phyloP scores from a whole-genome alignment of 2,888 invertebrate species.

The Galerucella calmariensis region DNA sequence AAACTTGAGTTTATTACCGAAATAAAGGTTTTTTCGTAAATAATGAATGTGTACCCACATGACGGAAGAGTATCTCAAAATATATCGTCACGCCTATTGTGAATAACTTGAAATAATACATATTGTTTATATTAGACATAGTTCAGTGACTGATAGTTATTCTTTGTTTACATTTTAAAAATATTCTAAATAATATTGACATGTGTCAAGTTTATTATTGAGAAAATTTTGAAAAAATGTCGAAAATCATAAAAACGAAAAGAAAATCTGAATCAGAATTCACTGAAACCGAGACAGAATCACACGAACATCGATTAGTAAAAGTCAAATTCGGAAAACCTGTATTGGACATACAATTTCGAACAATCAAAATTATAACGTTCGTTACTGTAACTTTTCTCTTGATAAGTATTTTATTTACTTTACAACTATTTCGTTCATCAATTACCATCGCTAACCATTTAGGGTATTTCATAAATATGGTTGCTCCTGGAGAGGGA shows the following conservation, averaged over 20 bases:
- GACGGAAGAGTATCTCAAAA: too few relatives aligned
- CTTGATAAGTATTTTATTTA: conserved; percentile 50
- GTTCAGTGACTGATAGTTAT: neutral
- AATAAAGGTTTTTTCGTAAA: too few relatives aligned
- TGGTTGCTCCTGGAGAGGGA: conserved; percentile 60
- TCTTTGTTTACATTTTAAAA: neutral
- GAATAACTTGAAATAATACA: too few relatives aligned
- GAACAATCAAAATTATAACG: conserved; percentile 53
- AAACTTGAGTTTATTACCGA: too few relatives aligned
- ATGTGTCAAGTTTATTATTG: neutral
- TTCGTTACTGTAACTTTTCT: conserved; percentile 44
- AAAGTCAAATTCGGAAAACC: conserved; percentile 55
- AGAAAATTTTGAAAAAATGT: conserved; percentile 1
- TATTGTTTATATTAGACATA: too few relatives aligned
- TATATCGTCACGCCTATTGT: too few relatives aligned
- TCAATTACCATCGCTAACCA: conserved; percentile 54
- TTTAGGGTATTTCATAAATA: conserved; percentile 60
- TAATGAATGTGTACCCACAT: too few relatives aligned
- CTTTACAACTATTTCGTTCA: conserved; percentile 51
- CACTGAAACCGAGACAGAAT: conserved; percentile 19
- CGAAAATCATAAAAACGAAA: neutral
- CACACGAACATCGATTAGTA: conserved; percentile 24
- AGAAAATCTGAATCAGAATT: neutral
- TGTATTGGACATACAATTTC: conserved; percentile 51
- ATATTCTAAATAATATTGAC: neutral